These are phyloP conservation scores for Dipus sagitta DNA, from an alignment of 2,797 vertebrate genomes.

Conservation along the genomic window DNA sequence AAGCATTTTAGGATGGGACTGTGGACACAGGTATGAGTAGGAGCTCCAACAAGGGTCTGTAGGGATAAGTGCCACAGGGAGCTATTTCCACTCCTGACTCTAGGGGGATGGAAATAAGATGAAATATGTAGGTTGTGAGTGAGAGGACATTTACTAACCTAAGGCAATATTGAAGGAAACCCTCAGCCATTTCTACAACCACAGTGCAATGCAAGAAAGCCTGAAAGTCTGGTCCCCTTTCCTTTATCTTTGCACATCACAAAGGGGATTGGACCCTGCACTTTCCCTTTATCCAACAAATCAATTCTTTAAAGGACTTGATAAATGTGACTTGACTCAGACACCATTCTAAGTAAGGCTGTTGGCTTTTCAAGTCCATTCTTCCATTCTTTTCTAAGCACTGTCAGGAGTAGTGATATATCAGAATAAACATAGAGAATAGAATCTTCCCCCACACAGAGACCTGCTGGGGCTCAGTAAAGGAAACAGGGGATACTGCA, in stretches of 20 bases:
- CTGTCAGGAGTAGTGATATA: not conserved
- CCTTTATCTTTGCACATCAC: not conserved
- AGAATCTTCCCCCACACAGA: not conserved
- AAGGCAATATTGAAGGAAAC: not conserved
- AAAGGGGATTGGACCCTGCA: not conserved
- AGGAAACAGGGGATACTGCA: not conserved
- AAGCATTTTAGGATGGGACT: not conserved
- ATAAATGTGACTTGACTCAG: not conserved
- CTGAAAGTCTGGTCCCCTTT: not conserved
- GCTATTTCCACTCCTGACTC: not conserved
- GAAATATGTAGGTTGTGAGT: not conserved
- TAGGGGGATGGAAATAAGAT: not conserved
- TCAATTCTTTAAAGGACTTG: not conserved
- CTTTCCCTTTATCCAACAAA: not conserved
- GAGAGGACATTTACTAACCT: not conserved
- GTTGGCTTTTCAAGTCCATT: not conserved
- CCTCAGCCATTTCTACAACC: not conserved
- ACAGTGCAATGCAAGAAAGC: not conserved
- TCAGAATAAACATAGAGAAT: not conserved
- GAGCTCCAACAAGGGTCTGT: not conserved
- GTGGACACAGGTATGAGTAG: not conserved
- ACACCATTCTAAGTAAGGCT: not conserved
- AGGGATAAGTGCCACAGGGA: not conserved
- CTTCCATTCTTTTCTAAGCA: slow-evolving; percentile 25
- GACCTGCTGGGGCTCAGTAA: not conserved